These are phyloP conservation scores for Microplitis manilae DNA, from an alignment of 2,888 invertebrate species.

Conservation along the genomic window DNA sequence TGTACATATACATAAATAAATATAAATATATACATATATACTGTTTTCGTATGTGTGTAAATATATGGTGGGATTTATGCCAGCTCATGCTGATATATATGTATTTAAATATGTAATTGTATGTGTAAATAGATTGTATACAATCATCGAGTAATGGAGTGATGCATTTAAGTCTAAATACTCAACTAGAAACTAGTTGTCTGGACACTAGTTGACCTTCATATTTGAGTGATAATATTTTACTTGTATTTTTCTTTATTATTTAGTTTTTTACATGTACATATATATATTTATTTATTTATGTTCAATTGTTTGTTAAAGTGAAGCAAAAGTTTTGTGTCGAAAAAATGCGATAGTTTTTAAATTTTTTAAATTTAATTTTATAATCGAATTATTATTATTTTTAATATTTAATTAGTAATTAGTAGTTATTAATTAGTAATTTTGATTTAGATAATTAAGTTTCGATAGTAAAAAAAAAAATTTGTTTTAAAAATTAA, in stretches of 20 bases:
- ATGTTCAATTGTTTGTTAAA: no score
- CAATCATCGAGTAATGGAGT: background rate
- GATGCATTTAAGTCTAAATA: background rate
- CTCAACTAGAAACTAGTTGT: constrained; percentile 15
- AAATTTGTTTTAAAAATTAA: no score
- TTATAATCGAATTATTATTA: no score
- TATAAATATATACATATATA: constrained; percentile 4
- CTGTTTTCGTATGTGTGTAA: constrained; percentile 18
- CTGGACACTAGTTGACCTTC: constrained; percentile 55
- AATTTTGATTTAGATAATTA: no score
- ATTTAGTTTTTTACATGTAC: background rate
- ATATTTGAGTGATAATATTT: constrained; percentile 20
- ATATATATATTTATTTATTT: background rate
- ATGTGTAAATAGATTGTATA: background rate
- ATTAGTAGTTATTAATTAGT: no score
- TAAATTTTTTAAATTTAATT: no score
- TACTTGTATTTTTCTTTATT: background rate
- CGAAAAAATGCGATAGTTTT: no score
- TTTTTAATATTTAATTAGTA: no score
- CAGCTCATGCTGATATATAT: constrained; percentile 47
- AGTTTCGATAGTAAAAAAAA: no score
- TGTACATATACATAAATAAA: background rate
- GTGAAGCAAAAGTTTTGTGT: no score
- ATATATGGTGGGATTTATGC: constrained; percentile 47
- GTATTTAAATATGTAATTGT: background rate